Conservation (phyloP, 2,113 vertebrate genomes). For the Catagonus wagneri region DNA sequence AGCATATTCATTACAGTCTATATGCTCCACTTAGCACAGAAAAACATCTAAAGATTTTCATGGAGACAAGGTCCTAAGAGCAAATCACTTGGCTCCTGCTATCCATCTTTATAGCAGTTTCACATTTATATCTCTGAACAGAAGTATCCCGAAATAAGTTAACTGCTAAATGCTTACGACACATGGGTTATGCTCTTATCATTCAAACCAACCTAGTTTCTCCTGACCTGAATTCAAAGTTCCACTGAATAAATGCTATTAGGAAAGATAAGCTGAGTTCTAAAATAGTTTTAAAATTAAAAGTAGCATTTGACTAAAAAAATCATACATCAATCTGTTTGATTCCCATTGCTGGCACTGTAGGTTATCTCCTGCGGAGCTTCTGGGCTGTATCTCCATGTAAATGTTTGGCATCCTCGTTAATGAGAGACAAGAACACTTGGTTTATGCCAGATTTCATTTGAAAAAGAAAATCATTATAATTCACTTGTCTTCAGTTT, state of each 20-base stretch:
- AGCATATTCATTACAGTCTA: neutral
- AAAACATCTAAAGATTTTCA: neutral
- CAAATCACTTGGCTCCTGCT: neutral
- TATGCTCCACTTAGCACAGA: neutral
- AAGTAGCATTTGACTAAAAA: neutral
- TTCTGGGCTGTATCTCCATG: neutral
- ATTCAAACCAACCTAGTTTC: neutral
- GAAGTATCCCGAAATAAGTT: neutral
- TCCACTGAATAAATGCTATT: neutral
- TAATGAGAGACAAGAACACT: neutral
- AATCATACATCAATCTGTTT: neutral
- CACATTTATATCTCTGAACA: neutral
- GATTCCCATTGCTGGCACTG: neutral
- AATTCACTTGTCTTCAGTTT: constrained; percentile 13
- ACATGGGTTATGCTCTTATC: neutral
- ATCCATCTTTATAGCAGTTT: neutral
- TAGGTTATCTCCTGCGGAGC: neutral
- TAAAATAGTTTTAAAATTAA: neutral
- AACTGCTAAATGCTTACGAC: neutral
- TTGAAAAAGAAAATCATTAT: neutral
- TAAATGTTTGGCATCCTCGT: neutral
- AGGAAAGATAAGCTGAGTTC: neutral
- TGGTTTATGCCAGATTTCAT: neutral
- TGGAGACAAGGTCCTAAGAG: neutral
- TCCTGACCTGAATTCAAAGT: neutral